Conservation (phyloP, 1,140 invertebrate genomes). For the Macrobrachium rosenbergii region DNA sequence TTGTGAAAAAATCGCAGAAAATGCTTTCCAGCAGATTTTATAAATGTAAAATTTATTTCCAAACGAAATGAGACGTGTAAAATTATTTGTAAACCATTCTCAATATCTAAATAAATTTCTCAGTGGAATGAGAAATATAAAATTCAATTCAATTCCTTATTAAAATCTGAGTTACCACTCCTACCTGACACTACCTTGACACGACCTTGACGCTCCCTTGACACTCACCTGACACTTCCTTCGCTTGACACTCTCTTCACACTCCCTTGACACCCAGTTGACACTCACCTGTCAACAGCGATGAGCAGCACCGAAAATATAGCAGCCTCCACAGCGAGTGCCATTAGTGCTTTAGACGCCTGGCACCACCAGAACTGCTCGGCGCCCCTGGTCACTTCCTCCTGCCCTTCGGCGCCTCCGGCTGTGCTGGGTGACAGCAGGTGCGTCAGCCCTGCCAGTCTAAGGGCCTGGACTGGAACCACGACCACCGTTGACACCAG, state of each 20-base stretch:
- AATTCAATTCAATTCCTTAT: no score
- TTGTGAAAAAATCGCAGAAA: no score
- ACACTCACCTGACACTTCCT: not conserved
- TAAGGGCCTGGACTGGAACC: constrained; percentile 71
- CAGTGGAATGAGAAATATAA: no score
- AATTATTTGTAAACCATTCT: no score
- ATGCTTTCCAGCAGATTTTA: no score
- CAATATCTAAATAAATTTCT: no score
- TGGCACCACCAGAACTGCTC: constrained; percentile 60
- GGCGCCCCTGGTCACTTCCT: constrained; percentile 22
- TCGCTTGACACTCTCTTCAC: not conserved
- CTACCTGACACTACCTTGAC: no score
- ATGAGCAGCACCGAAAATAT: constrained; percentile 54
- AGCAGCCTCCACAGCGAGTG: constrained; percentile 48
- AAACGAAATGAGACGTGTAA: no score
- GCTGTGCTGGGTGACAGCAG: constrained; percentile 24
- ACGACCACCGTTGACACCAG: constrained; percentile 73
- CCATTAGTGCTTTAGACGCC: constrained; percentile 51
- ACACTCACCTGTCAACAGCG: constrained; percentile 50
- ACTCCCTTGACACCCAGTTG: not conserved
- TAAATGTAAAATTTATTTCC: no score
- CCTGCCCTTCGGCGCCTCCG: constrained; percentile 23
- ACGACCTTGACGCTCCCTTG: no score
- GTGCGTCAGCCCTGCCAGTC: constrained; percentile 57
- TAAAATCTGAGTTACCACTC: no score